Base-by-base conservation (phyloP, 2,888 invertebrate species). In the Drosophila trichaetosa region DNA sequence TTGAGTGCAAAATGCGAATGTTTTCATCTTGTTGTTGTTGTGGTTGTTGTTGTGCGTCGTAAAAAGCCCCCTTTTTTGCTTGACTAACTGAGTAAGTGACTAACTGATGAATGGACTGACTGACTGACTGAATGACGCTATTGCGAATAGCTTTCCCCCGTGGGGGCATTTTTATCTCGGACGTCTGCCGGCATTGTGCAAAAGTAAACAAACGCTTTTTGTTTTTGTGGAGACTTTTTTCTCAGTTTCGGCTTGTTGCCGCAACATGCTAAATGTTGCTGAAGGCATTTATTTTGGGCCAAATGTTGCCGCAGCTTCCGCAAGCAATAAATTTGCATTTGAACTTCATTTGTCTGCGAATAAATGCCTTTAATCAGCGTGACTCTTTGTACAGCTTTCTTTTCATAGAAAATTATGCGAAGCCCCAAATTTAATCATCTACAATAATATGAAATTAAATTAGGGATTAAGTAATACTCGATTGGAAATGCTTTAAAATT, bases 151-250 rank as follows among this genome's bases (percentile, higher is more conserved):
- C 74, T 72, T 62, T 71, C 80, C 82, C 75, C 80, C 61, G 68
- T 80, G 75, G 82, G 70, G 67, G 56, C 56, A 67, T 69, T 67
- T 38, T 58, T 56, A 78, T 76, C 70, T 46, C 70, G 56, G 31
- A 64, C 79, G 57, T 57, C 58, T 74, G 87, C 87, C 87, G 87
- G 87, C 86, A 84, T 86, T 77, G 56, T 56, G 60, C 67, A 78
- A 87, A 78, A 78, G 84, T 86, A 87, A 88, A 87, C 85, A 89
- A 88, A 86, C 80, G 82, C 68, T 74, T 76, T 78, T 77, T 73
- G 11, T n/a, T 56, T n/a, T 13, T 27, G 18, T 79, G 71, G 61
- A 65, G 68, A 73, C 66, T 82, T 75, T 59, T 68, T 73, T 72
- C 62, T 75, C 74, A 69, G 64, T 24, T 21, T 10, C 7, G n/a